Base-by-base conservation (phyloP, 2,113 vertebrate species). In the Sialia sialis region DNA sequence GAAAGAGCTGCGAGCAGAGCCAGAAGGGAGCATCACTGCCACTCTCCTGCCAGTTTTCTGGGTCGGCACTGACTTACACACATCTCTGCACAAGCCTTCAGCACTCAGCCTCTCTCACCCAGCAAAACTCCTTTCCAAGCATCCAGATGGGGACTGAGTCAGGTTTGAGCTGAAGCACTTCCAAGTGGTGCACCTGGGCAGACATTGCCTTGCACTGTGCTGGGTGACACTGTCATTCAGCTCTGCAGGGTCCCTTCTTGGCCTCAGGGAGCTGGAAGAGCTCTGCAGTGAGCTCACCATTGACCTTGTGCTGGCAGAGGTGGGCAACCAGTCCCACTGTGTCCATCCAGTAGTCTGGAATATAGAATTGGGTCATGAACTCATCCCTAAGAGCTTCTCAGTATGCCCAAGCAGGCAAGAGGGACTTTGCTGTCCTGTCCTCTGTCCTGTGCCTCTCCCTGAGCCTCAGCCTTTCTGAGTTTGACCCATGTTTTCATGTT, bases 41-140 rank as follows among this genome's bases (percentile, higher is more conserved):
- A 38, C 81, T 91, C 91, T 95, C 69, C 89, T 96, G 90, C 90
- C 87, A 94, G 84, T 72, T 93, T 94, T 87, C 69, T 85, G 87
- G 92, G 90, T 91, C 54, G 34, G 34, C 84, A 32, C 30, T 84
- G 64, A 49, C 84, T 93, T 87, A 54, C 80, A 76, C 83, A 90
- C 51, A 74, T 84, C 84, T 77, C 83, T 81, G 80, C 80, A 77
- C 55, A 94, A 94, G 68, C 20, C 0, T 39, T 86, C 84, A 70
- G 84, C 77, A 58, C 22, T 49, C 89, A 96, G 87, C 56, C 73
- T 23, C 26, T 70, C 54, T 93, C 93, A 93, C 84, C 81, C 92
- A 95, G 92, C 58, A 66, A 75, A 89, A 30, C 49, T 79, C 70
- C 25, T 39, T 91, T 84, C 84, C 74, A 79, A 66, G 87, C 21